Evolutionary conservation across 2,113 vertebrate genomes (phyloP).

Genomic region (Philantomba maxwellii): DNA sequence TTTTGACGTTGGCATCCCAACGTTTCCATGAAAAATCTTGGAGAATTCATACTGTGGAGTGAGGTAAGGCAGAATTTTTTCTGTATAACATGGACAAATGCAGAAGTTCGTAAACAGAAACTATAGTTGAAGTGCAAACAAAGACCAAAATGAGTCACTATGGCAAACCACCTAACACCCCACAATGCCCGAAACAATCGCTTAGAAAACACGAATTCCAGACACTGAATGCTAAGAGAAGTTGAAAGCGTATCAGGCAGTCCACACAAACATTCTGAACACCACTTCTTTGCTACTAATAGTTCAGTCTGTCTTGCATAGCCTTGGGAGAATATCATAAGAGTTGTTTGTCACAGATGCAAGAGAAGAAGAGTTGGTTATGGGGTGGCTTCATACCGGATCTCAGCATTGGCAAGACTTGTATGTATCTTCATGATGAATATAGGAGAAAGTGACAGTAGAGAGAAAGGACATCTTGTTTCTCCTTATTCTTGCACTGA

Average conservation of each 20-base stretch:
- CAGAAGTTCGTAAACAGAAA: neutral
- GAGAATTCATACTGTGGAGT: neutral
- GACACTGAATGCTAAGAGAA: neutral
- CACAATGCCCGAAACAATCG: fast-evolving
- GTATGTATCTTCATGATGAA: neutral
- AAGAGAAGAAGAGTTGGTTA: neutral
- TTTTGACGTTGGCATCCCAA: neutral
- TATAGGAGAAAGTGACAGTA: neutral
- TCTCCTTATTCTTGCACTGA: neutral
- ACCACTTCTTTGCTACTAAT: neutral
- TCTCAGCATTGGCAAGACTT: neutral
- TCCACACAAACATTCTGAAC: neutral
- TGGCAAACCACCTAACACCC: neutral
- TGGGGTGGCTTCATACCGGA: neutral
- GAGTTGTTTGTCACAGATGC: neutral
- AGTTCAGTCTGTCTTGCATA: neutral
- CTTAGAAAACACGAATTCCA: neutral
- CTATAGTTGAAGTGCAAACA: neutral
- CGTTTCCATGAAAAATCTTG: too few species aligned
- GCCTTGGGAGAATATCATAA: neutral
- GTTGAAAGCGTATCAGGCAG: neutral
- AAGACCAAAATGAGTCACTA: neutral
- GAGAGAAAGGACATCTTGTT: neutral
- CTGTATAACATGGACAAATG: neutral
- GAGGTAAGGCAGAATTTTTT: neutral